A percentile compares a stretch with the other conserved stretches of the same genome.
These are phyloP conservation scores for Tenthredo scrophulariae DNA, from an alignment of 2,888 invertebrate genomes.

Conservation along the genomic window DNA sequence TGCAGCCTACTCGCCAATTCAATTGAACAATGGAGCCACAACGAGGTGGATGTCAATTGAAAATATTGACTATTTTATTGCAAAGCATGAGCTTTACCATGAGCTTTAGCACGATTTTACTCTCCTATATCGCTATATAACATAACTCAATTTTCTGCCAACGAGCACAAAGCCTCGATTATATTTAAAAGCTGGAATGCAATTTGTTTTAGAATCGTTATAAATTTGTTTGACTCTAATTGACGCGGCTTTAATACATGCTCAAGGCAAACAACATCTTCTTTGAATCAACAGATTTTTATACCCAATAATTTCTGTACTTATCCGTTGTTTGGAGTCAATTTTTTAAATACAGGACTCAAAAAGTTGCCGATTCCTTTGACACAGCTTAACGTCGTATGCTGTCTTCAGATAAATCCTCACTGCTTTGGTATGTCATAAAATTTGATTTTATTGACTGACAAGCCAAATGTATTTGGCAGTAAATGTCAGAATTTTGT, in stretches of 20 bases:
- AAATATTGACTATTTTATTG: conserved; percentile 24
- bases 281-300: not conserved
- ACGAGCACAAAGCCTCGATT: not conserved
- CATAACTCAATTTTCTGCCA: not conserved
- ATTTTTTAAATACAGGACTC: not conserved
- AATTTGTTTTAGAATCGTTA: conserved; percentile 2
- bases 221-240: not conserved
- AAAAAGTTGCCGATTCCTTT: not conserved
- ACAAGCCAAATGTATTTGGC: not conserved
- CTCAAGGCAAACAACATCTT: not conserved
- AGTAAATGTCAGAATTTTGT: conserved; percentile 21
- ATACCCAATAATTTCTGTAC: not conserved
- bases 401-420: no score
- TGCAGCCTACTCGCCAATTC: conserved; percentile 35
- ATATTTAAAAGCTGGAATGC: not conserved
- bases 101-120: not conserved
- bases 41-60: conserved; percentile 14
- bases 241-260: not conserved
- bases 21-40: conserved; percentile 23
- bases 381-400: no score
- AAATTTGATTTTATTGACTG: not conserved
- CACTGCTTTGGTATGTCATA: no score
- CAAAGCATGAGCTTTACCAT: conserved; percentile 4
- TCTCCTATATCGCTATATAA: not conserved
- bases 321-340: not conserved